Evolutionary conservation across 2,888 invertebrate genomes (phyloP).

Genomic region (Herminia tarsipennalis): DNA sequence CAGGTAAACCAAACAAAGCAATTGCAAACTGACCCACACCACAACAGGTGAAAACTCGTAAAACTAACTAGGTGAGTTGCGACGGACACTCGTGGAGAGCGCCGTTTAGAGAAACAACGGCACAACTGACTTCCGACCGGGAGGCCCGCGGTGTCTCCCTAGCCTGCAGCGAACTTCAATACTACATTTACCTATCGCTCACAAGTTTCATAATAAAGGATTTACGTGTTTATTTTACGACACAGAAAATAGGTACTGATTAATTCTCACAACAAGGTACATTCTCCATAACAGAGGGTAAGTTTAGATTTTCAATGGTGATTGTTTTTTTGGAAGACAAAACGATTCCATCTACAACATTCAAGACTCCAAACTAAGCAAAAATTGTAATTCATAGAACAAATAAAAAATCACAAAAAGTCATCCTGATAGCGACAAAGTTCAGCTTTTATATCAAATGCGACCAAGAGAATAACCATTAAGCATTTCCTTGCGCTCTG

Average conservation of each 20-base stretch:
- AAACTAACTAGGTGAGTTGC: slow-evolving; percentile 45
- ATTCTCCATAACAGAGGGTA: too few relatives aligned
- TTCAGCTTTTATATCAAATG: slow-evolving; percentile 68
- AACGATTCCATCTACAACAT: slow-evolving; percentile 55
- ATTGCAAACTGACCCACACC: slow-evolving; percentile 27
- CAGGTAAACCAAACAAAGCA: slow-evolving; percentile 18
- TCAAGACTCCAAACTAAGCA: slow-evolving; percentile 53
- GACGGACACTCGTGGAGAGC: slow-evolving; percentile 46
- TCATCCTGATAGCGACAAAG: slow-evolving; percentile 60
- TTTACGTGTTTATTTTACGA: slow-evolving; percentile 37
- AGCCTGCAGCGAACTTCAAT: slow-evolving; percentile 34
- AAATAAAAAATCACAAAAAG: slow-evolving; percentile 61
- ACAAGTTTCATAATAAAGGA: slow-evolving; percentile 34
- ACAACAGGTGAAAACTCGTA: slow-evolving; percentile 51
- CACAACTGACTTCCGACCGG: slow-evolving; percentile 45
- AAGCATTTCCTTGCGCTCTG: slow-evolving; percentile 70
- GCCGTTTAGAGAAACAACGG: slow-evolving; percentile 61
- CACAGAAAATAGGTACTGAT: neutral
- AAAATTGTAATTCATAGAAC: slow-evolving; percentile 62
- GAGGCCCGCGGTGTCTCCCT: slow-evolving; percentile 27
- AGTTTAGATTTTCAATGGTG: too few relatives aligned
- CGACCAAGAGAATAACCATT: slow-evolving; percentile 72
- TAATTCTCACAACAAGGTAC: too few relatives aligned
- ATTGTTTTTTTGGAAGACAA: too few relatives aligned
- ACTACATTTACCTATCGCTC: slow-evolving; percentile 28